Conservation (phyloP, 2,113 vertebrate genomes). For the Chamaea fasciata region DNA sequence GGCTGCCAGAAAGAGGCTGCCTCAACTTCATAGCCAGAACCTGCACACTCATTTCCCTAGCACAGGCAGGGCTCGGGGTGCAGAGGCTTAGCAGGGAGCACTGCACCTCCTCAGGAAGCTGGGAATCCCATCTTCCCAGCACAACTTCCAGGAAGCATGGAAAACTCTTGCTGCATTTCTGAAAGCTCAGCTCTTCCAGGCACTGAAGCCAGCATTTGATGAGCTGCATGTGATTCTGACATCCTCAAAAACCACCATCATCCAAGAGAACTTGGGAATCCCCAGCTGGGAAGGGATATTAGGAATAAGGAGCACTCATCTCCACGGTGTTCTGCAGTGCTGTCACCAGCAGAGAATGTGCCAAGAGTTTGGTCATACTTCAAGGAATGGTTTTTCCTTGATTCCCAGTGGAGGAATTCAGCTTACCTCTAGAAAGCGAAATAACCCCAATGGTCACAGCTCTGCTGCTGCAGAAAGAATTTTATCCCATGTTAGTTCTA, state of each 20-base stretch:
- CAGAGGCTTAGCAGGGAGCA: background rate
- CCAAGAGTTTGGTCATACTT: background rate
- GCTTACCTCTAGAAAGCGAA: background rate
- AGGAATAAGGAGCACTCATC: background rate
- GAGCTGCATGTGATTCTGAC: background rate
- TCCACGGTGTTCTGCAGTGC: background rate
- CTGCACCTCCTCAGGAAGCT: rapidly evolving
- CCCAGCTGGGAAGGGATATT: background rate
- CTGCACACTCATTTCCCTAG: background rate
- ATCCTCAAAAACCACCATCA: rapidly evolving
- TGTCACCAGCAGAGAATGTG: rapidly evolving
- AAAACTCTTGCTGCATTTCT: background rate
- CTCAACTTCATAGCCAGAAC: background rate
- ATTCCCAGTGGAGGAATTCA: background rate
- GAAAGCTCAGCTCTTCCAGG: background rate
- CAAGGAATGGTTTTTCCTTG: background rate
- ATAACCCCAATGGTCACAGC: background rate
- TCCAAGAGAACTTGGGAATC: background rate
- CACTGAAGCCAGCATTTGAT: background rate
- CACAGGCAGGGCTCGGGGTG: background rate
- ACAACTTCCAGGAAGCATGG: background rate
- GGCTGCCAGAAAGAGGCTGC: background rate
- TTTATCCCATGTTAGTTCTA: background rate
- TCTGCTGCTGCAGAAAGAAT: background rate
- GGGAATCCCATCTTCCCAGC: rapidly evolving